A percentile compares a stretch with the other conserved stretches of the same genome.
phyloP scores from a whole-genome alignment of 2,113 vertebrate genomes.

The Serinus canaria region DNA sequence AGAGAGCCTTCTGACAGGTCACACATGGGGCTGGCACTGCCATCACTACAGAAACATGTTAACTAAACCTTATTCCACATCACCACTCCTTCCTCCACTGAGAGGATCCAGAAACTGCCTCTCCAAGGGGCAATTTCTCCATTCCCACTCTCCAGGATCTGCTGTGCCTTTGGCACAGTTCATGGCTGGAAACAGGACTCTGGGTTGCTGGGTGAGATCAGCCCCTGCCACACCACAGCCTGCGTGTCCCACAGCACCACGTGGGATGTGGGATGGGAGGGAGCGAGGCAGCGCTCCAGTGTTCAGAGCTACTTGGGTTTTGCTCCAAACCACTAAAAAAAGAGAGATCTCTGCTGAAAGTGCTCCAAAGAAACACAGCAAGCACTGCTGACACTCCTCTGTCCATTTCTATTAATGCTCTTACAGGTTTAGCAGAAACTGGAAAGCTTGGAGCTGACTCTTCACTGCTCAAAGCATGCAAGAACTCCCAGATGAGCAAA shows the following conservation, averaged over 20 bases:
- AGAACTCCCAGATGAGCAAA: background rate
- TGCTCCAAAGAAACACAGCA: background rate
- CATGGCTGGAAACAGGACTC: background rate
- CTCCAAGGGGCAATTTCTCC: background rate
- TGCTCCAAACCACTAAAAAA: background rate
- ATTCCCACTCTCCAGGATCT: background rate
- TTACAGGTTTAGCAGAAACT: background rate
- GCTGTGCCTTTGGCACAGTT: background rate
- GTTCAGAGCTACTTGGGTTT: background rate
- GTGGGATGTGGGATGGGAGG: background rate
- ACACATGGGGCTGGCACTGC: background rate
- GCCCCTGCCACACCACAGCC: background rate
- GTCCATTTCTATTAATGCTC: background rate
- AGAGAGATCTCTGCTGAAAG: background rate
- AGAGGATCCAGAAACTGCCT: background rate
- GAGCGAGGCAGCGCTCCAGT: fast-evolving
- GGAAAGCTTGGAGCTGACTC: background rate
- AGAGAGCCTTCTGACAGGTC: background rate
- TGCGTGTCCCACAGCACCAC: background rate
- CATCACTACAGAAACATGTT: background rate
- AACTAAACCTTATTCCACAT: background rate
- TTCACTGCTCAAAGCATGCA: fast-evolving
- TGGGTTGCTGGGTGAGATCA: background rate
- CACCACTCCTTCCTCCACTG: background rate
- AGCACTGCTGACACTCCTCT: background rate